Evolutionary conservation across 2,797 vertebrate genomes (phyloP).

Genomic region (Iguana delicatissima): DNA sequence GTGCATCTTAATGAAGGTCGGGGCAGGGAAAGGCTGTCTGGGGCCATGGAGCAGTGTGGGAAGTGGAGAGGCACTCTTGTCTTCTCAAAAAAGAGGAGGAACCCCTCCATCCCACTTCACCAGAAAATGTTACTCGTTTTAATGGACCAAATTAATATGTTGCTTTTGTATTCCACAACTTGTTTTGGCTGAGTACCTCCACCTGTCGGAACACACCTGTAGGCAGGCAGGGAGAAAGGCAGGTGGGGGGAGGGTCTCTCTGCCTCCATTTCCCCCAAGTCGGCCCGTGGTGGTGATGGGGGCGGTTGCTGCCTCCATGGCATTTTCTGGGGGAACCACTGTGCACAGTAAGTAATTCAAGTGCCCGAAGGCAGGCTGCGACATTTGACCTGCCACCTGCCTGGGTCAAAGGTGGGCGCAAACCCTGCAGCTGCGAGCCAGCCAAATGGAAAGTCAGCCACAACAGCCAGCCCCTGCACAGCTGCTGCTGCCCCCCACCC

Average conservation of each 20-base stretch:
- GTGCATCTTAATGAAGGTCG: constrained; percentile 51
- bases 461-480: too few relatives aligned
- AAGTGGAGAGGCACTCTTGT: background rate
- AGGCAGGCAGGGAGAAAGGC: too few relatives aligned
- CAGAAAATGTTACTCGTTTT: background rate
- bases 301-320: background rate
- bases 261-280: background rate
- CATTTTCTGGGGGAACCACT: background rate
- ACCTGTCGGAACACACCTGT: too few relatives aligned
- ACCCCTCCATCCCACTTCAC: background rate
- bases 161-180: background rate
- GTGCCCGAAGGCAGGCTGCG: background rate
- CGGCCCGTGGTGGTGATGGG: too few relatives aligned
- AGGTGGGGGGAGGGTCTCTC: too few relatives aligned
- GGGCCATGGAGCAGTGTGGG: background rate
- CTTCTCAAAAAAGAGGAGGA: background rate
- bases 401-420: background rate
- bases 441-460: too few relatives aligned
- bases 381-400: too few relatives aligned
- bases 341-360: background rate
- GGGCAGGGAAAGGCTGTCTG: too few relatives aligned
- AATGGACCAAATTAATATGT: background rate
- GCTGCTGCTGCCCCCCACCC: too few relatives aligned
- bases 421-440: too few relatives aligned
- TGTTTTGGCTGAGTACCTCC: too few relatives aligned